Evolutionary conservation across 2,888 invertebrate genomes (phyloP).

Genomic region (Drosophila conformis): DNA sequence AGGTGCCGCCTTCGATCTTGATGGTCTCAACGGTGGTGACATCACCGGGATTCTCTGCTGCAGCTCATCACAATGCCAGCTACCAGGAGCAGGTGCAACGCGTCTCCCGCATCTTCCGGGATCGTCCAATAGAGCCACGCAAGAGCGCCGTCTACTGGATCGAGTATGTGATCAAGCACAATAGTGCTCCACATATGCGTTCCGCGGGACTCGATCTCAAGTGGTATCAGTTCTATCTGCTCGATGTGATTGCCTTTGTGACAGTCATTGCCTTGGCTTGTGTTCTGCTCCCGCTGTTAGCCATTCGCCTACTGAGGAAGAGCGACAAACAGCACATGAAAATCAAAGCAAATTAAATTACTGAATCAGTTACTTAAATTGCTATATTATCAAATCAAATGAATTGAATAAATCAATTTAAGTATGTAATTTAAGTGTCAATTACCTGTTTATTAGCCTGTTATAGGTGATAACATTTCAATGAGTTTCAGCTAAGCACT

Average conservation of each 20-base stretch:
- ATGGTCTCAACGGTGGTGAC: constrained; percentile 85
- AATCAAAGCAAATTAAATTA: constrained; percentile 42
- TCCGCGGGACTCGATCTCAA: constrained; percentile 82
- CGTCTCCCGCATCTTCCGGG: constrained; percentile 83
- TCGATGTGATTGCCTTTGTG: constrained; percentile 82
- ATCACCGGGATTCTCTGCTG: constrained; percentile 82
- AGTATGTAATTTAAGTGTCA: background rate
- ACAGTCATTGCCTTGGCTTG: constrained; percentile 2
- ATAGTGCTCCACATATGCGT: constrained; percentile 84
- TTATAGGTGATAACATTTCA: background rate
- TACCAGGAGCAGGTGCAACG: constrained; percentile 82
- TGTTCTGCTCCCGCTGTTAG: background rate
- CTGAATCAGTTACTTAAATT: background rate
- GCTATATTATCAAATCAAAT: background rate
- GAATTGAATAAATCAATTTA: background rate
- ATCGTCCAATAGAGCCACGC: constrained; percentile 82
- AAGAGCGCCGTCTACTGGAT: constrained; percentile 85
- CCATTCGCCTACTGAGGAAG: constrained; percentile 33
- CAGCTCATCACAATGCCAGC: constrained; percentile 83
- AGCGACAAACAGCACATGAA: constrained; percentile 38
- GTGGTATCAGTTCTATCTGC: constrained; percentile 84
- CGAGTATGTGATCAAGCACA: constrained; percentile 85
- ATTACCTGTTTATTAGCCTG: too few relatives aligned
- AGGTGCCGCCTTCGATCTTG: constrained; percentile 84
- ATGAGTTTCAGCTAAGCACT: background rate